Percentiles rank a stretch among this genome's conserved stretches.
Evolutionary conservation across 2,888 invertebrate species (phyloP).

Genomic region (Tricholauxania praeusta): DNA sequence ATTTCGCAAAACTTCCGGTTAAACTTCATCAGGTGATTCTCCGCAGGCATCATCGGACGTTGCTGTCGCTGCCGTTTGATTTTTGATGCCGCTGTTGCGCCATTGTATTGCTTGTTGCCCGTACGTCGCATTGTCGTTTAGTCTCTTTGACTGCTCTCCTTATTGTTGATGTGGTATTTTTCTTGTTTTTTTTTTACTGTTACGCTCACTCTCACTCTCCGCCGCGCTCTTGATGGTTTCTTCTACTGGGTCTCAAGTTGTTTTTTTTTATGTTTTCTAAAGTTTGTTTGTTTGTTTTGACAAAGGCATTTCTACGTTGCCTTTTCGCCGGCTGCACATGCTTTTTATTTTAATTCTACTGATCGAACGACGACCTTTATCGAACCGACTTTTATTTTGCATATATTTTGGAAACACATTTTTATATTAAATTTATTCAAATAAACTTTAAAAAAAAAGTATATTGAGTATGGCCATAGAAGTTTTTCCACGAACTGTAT

Average conservation of each 20-base stretch:
- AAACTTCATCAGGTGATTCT: no score
- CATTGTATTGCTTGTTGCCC: constrained; percentile 2
- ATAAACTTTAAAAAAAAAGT: no score
- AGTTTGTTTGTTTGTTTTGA: constrained; percentile 38
- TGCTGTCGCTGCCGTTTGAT: not conserved
- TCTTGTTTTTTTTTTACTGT: not conserved
- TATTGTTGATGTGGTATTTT: not conserved
- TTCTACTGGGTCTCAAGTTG: not conserved
- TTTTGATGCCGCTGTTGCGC: constrained; percentile 10
- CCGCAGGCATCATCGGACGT: no score
- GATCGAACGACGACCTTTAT: no score
- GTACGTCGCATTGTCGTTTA: not conserved
- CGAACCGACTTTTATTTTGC: no score
- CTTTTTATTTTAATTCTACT: constrained; percentile 9
- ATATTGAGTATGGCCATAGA: no score
- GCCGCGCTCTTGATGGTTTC: not conserved
- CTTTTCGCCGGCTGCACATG: constrained; percentile 32
- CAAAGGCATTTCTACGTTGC: constrained; percentile 34
- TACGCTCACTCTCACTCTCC: constrained; percentile 5
- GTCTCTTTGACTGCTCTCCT: constrained; percentile 26
- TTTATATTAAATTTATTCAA: no score
- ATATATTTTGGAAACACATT: no score
- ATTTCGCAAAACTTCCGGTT: no score
- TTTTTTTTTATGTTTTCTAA: not conserved
- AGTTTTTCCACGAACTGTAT: no score